Evolutionary conservation across 2,888 invertebrate genomes (phyloP).

Genomic region (Allolobophora icterica): DNA sequence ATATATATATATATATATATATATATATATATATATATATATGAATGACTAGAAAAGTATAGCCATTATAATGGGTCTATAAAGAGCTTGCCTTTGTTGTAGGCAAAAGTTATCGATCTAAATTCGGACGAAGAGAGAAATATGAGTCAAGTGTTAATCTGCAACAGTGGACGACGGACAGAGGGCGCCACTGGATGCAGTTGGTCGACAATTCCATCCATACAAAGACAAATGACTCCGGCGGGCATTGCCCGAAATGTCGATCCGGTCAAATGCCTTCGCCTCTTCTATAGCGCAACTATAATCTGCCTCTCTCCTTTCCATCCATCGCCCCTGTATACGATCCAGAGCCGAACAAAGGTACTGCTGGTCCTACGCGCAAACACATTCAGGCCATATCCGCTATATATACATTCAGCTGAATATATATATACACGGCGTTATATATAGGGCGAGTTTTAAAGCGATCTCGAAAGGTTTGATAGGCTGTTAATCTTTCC

Average conservation of each 20-base stretch:
- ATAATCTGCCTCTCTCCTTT: neutral
- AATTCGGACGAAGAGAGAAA: neutral
- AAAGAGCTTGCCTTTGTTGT: conserved; percentile 17
- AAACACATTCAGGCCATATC: neutral
- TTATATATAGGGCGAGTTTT: neutral
- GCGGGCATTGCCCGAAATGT: conserved; percentile 10
- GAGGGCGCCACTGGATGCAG: neutral
- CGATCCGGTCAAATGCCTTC: conserved; percentile 17
- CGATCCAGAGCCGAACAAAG: neutral
- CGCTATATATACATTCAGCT: too few species aligned
- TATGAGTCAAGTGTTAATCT: conserved; percentile 6
- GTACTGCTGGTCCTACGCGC: neutral
- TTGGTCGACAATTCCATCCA: neutral
- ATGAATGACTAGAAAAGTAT: neutral
- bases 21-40: too few species aligned
- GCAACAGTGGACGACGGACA: neutral
- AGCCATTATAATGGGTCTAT: neutral
- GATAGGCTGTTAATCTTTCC: neutral
- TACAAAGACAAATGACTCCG: conserved; percentile 9
- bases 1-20: neutral
- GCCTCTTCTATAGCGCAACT: neutral
- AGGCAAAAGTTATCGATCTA: neutral
- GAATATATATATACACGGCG: neutral
- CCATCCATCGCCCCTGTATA: neutral
- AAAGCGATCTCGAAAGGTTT: neutral